Percentiles rank a stretch among this genome's conserved stretches.
Conservation (phyloP, 2,888 invertebrate genomes). For the Drosophila meridiana region DNA sequence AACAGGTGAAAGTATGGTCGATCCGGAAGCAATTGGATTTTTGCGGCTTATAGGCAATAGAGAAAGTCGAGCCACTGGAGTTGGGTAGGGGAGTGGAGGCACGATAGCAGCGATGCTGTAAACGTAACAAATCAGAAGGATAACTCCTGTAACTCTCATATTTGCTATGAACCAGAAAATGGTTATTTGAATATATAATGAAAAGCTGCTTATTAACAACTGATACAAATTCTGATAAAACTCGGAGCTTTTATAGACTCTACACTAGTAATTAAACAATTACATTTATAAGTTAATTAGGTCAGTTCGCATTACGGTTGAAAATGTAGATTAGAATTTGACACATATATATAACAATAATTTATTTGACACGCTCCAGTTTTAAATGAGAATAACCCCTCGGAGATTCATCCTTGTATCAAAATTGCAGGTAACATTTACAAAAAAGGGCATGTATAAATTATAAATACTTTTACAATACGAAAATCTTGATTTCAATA, state of each 20-base stretch:
- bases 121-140: neutral
- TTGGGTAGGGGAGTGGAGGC: neutral
- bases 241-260: constrained; percentile 1
- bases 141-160: neutral
- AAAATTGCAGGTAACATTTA: neutral
- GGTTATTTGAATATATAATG: neutral
- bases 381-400: neutral
- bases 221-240: no score
- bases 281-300: neutral
- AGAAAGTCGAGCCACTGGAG: no score
- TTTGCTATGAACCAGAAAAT: neutral
- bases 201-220: neutral
- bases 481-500: neutral
- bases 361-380: neutral
- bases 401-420: neutral
- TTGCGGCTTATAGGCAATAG: neutral
- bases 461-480: neutral
- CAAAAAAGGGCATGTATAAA: neutral
- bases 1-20: neutral
- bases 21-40: neutral
- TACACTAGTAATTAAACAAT: neutral
- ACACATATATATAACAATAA: neutral
- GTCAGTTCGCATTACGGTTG: neutral
- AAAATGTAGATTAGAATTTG: neutral
- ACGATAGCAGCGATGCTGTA: neutral